phyloP scores from a whole-genome alignment of 2,113 vertebrate species.

The Australoheros scitulus region DNA sequence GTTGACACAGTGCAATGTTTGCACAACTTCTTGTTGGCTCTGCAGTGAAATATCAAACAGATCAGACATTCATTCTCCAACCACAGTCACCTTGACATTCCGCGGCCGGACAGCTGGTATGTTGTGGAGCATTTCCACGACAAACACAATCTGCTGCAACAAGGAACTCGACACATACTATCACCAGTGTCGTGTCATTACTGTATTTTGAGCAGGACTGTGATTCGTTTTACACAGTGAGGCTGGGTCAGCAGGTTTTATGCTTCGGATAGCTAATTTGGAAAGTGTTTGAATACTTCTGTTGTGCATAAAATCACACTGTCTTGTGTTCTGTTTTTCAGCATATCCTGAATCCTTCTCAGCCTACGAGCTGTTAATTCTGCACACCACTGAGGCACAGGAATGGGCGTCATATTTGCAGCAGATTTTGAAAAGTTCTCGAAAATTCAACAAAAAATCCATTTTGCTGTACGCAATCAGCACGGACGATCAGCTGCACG shows the following conservation, averaged over 20 bases:
- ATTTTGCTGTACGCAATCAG: constrained; percentile 56
- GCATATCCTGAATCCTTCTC: constrained; percentile 22
- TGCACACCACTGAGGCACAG: constrained; percentile 73
- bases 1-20: constrained; percentile 72
- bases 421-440: constrained; percentile 67
- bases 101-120: constrained; percentile 47
- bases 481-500: constrained; percentile 30
- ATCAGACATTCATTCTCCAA: constrained; percentile 61
- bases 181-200: constrained; percentile 38
- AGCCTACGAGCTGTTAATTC: constrained; percentile 68
- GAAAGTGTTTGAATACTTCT: constrained; percentile 10
- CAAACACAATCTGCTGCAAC: constrained; percentile 44
- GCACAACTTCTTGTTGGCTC: constrained; percentile 58
- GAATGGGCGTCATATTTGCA: constrained; percentile 80
- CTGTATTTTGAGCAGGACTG: constrained; percentile 27
- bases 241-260: background rate
- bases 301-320: background rate
- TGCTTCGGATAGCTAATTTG: background rate
- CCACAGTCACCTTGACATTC: constrained; percentile 71
- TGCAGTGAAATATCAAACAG: constrained; percentile 55
- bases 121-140: constrained; percentile 53
- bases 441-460: constrained; percentile 50
- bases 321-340: constrained; percentile 37
- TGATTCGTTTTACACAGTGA: constrained; percentile 11
- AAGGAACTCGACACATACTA: constrained; percentile 32